phyloP scores from a whole-genome alignment of 2,888 invertebrate genomes.

The Clistopyga incitator region DNA sequence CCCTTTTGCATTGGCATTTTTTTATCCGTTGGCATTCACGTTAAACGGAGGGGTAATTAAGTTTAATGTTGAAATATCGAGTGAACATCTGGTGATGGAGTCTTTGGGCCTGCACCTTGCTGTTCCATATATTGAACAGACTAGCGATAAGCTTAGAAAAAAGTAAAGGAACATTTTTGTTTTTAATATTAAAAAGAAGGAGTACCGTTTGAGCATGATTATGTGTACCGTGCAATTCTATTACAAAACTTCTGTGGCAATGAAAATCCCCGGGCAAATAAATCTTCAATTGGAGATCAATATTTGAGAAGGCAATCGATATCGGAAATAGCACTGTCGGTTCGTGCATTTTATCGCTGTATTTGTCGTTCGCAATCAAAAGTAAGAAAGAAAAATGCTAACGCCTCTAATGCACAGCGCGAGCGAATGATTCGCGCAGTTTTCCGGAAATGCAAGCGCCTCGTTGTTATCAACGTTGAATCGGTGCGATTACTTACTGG shows the following conservation, averaged over 20 bases:
- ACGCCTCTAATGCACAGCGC: not conserved
- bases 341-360: conserved; percentile 40
- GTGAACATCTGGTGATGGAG: not conserved
- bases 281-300: conserved; percentile 54
- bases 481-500: conserved; percentile 10
- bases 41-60: not conserved
- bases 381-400: conserved; percentile 6
- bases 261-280: conserved; percentile 57
- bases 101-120: not conserved
- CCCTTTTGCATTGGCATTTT: conserved; percentile 22
- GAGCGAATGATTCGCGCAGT: conserved; percentile 18
- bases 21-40: conserved; percentile 12
- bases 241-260: conserved; percentile 36
- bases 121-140: not conserved
- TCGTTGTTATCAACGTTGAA: conserved; percentile 24
- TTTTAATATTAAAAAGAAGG: conserved; percentile 14
- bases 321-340: conserved; percentile 48
- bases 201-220: conserved; percentile 4
- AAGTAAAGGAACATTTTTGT: conserved; percentile 28
- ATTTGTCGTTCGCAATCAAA: conserved; percentile 33
- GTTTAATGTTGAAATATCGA: conserved; percentile 1
- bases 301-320: conserved; percentile 64
- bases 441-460: conserved; percentile 24
- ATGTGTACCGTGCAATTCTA: not conserved
- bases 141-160: not conserved